Conservation (phyloP, 2,888 invertebrate species). For the Agrotis puta region DNA sequence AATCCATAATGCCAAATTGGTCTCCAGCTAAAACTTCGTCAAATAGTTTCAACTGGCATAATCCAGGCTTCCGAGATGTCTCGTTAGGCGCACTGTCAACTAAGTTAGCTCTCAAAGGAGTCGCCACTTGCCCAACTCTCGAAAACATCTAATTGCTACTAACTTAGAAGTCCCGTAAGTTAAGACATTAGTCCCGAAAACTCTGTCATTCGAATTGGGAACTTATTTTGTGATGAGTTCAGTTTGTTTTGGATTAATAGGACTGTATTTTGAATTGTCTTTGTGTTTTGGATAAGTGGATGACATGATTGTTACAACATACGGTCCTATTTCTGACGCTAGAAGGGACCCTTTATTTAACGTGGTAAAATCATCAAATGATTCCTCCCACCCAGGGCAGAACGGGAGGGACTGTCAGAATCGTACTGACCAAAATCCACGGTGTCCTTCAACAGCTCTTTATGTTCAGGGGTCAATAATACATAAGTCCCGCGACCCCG, state of each 20-base stretch:
- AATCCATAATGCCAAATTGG: constrained; percentile 36
- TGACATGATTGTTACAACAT: no score
- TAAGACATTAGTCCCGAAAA: constrained; percentile 35
- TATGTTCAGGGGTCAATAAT: no score
- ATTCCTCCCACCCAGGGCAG: no score
- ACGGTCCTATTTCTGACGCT: no score
- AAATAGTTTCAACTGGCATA: constrained; percentile 49
- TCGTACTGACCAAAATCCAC: no score
- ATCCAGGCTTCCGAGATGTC: constrained; percentile 45
- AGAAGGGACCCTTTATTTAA: no score
- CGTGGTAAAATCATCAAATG: no score
- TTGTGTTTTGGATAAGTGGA: not conserved
- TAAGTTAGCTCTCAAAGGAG: constrained; percentile 53
- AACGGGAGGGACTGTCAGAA: no score
- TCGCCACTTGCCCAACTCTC: constrained; percentile 53
- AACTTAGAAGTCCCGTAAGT: constrained; percentile 58
- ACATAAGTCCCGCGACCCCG: no score
- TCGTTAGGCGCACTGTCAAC: constrained; percentile 58
- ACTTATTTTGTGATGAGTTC: constrained; percentile 8
- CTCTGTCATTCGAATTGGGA: constrained; percentile 17
- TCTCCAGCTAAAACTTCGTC: constrained; percentile 4
- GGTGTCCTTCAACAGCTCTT: no score
- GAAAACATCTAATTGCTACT: constrained; percentile 64
- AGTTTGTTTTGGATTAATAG: constrained; percentile 17
- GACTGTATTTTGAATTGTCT: not conserved